Percentiles rank a stretch among this genome's conserved stretches.
Conservation (phyloP, 2,113 vertebrate genomes). For the Cheilinus undulatus region DNA sequence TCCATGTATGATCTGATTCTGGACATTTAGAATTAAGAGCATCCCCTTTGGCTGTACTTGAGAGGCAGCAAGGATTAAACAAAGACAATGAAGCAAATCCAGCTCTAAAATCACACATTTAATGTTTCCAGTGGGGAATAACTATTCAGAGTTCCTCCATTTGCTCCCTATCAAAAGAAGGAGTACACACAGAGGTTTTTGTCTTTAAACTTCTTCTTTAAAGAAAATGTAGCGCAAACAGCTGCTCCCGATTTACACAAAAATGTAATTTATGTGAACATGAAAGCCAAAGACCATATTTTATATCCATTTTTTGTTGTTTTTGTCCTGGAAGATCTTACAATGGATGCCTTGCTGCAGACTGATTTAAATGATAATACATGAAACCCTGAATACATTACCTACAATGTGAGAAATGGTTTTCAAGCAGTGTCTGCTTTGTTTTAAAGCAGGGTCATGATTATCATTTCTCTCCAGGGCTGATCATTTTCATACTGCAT, state of each 20-base stretch:
- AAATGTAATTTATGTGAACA: slow-evolving; percentile 31
- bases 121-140: slow-evolving; percentile 52
- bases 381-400: slow-evolving; percentile 23
- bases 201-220: slow-evolving; percentile 32
- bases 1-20: slow-evolving; percentile 38
- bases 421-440: neutral
- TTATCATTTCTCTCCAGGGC: neutral
- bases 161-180: slow-evolving; percentile 56
- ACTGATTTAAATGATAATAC: slow-evolving; percentile 30
- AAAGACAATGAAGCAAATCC: slow-evolving; percentile 62
- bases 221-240: slow-evolving; percentile 24
- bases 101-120: slow-evolving; percentile 38
- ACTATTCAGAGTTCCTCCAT: slow-evolving; percentile 53
- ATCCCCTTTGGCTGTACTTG: slow-evolving; percentile 42
- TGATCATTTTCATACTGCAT: slow-evolving; percentile 6
- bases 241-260: slow-evolving; percentile 31
- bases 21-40: slow-evolving; percentile 38
- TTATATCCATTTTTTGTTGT: too few species aligned
- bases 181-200: slow-evolving; percentile 25
- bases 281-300: slow-evolving; percentile 24
- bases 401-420: neutral
- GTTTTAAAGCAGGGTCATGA: neutral
- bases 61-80: slow-evolving; percentile 57
- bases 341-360: neutral
- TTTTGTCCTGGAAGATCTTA: neutral